Conservation (phyloP, 2,888 invertebrate genomes). For the Eristalinus sepulchralis region DNA sequence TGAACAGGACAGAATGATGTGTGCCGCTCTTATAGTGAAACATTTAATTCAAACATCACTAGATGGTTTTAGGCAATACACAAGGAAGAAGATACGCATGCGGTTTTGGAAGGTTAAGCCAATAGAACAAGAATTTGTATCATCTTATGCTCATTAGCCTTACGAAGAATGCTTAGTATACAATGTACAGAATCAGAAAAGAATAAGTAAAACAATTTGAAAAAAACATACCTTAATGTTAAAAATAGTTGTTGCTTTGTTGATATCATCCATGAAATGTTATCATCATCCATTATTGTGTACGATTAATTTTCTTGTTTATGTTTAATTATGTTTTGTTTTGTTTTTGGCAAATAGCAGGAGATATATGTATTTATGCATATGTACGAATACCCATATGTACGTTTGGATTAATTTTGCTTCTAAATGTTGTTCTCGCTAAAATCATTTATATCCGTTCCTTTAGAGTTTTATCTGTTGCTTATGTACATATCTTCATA, state of each 20-base stretch:
- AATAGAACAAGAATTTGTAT: too few species aligned
- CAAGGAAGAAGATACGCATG: too few species aligned
- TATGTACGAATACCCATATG: constrained; percentile 38
- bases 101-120: too few species aligned
- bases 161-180: too few species aligned
- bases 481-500: constrained; percentile 43
- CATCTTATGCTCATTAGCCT: too few species aligned
- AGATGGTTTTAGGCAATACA: too few species aligned
- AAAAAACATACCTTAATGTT: constrained; percentile 62
- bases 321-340: constrained; percentile 29
- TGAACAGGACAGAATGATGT: too few species aligned
- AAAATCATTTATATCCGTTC: constrained; percentile 46
- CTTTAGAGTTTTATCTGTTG: constrained; percentile 27
- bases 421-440: constrained; percentile 36
- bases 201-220: background rate
- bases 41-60: too few species aligned
- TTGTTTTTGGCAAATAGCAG: constrained; percentile 69
- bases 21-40: too few species aligned
- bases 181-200: background rate
- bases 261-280: constrained; percentile 61
- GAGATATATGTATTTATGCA: constrained; percentile 39
- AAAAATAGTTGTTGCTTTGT: constrained; percentile 54
- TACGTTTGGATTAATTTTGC: constrained; percentile 20
- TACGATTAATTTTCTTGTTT: constrained; percentile 25
- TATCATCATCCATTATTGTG: constrained; percentile 45